Percentiles rank a stretch among this genome's conserved stretches.
Evolutionary conservation across 1,140 invertebrate species (phyloP).

Genomic region (Orius laevigatus): DNA sequence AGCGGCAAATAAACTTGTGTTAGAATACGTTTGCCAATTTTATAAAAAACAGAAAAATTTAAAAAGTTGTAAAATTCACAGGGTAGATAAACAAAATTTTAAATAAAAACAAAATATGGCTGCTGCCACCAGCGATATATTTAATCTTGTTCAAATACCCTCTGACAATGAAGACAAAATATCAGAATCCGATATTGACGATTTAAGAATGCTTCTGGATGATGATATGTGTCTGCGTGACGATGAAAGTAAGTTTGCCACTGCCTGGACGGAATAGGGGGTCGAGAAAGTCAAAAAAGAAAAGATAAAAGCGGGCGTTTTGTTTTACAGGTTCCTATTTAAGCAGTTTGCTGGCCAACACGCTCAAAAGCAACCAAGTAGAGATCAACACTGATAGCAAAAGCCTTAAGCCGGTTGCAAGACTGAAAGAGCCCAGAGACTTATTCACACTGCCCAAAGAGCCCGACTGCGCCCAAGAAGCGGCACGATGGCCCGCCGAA

Average conservation of each 20-base stretch:
- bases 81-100: no score
- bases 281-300: neutral
- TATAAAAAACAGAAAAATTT: no score
- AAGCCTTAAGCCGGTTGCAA: constrained; percentile 39
- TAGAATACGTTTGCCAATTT: no score
- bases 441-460: constrained; percentile 48
- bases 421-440: constrained; percentile 46
- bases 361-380: constrained; percentile 44
- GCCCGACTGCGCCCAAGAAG: constrained; percentile 48
- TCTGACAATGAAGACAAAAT: neutral
- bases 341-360: constrained; percentile 36
- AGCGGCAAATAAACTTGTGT: no score
- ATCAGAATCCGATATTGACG: neutral
- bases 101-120: no score
- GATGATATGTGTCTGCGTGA: neutral
- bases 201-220: neutral
- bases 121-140: no score
- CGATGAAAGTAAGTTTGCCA: neutral
- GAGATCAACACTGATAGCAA: constrained; percentile 46
- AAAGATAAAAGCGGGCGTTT: neutral
- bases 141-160: neutral
- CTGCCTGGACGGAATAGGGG: neutral
- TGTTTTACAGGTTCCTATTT: constrained; percentile 32
- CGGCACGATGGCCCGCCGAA: constrained; percentile 71
- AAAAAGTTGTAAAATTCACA: no score